Conservation (phyloP, 2,797 vertebrate genomes). For the Denticeps clupeoides region DNA sequence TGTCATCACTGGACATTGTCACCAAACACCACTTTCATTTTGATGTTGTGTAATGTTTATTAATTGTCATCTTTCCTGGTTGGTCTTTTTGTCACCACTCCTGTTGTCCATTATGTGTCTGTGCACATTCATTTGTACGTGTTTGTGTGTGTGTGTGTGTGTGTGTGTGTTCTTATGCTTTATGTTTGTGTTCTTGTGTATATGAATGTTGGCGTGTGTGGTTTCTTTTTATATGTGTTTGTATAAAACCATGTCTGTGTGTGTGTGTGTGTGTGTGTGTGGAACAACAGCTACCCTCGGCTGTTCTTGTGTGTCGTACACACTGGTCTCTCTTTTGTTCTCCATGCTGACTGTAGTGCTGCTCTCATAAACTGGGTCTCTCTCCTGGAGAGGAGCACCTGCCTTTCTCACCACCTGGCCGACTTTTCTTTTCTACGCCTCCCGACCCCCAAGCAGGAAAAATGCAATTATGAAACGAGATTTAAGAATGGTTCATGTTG, state of each 20-base stretch:
- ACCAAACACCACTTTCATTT: conserved; percentile 49
- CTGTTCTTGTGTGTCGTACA: conserved; percentile 71
- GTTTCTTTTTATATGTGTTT: too few relatives aligned
- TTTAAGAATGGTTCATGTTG: not conserved
- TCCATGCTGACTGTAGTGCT: conserved; percentile 77
- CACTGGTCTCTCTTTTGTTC: conserved; percentile 77
- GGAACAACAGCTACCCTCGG: conserved; percentile 77
- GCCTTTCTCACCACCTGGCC: conserved; percentile 42
- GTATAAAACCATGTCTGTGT: not conserved
- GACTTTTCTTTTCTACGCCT: conserved; percentile 50
- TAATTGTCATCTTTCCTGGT: conserved; percentile 10
- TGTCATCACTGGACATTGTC: conserved; percentile 74
- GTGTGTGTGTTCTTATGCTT: too few relatives aligned
- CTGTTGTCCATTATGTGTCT: not conserved
- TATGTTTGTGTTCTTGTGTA: not conserved
- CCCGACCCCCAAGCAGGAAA: conserved; percentile 63
- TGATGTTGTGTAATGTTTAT: not conserved
- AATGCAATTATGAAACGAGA: conserved; percentile 38
- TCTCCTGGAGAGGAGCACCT: conserved; percentile 44
- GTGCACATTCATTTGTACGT: not conserved
- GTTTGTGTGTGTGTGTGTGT: not conserved
- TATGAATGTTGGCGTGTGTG: conserved; percentile 5
- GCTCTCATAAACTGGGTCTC: conserved; percentile 77
- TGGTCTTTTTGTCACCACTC: conserved; percentile 19
- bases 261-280: not conserved